Conservation (phyloP, 2,797 vertebrate species). For the Cuculus canorus region DNA sequence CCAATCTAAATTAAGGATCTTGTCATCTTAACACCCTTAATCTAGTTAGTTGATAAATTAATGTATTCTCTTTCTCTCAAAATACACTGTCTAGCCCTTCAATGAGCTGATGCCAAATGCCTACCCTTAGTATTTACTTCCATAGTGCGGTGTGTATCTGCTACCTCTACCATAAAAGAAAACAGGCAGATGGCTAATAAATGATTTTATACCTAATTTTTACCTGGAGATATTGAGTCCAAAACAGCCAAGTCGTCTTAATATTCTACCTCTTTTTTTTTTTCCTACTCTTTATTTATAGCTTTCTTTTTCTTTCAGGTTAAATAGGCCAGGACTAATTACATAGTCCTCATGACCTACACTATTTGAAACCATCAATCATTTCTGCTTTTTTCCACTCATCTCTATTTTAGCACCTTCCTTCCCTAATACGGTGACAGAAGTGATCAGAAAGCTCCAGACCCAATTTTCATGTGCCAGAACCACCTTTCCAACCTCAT, state of each 20-base stretch:
- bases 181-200: background rate
- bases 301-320: background rate
- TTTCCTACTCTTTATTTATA: background rate
- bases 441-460: background rate
- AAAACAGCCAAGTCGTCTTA: background rate
- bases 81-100: background rate
- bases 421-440: background rate
- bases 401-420: background rate
- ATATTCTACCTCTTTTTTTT: background rate
- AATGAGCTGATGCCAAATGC: background rate
- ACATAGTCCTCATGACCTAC: background rate
- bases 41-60: background rate
- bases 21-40: background rate
- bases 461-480: background rate
- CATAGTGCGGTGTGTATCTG: fast-evolving
- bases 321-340: slow-evolving; percentile 41
- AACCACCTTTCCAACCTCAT: background rate
- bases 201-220: background rate
- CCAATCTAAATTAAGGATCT: background rate
- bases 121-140: background rate
- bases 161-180: background rate
- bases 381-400: background rate
- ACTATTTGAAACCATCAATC: background rate
- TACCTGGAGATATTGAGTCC: background rate
- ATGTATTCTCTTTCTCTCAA: background rate